A percentile compares a stretch with the other conserved stretches of the same genome.
Evolutionary conservation across 2,888 invertebrate species (phyloP).

Genomic region (Nyleta sp.): DNA sequence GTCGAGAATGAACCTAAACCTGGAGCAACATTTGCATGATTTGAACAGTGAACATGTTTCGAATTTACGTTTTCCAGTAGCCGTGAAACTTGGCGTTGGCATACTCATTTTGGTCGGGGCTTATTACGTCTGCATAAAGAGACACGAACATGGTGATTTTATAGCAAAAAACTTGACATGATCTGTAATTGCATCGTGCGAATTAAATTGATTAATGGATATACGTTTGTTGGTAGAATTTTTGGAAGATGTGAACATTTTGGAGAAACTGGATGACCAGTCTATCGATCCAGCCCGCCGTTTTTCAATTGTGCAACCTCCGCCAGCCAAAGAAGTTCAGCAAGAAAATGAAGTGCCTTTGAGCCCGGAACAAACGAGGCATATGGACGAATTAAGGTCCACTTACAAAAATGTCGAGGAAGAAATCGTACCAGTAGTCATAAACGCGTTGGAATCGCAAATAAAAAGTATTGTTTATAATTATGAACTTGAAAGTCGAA

Average conservation of each 20-base stretch:
- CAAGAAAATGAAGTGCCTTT: constrained; percentile 28
- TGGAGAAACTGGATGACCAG: constrained; percentile 66
- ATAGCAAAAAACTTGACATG: neutral
- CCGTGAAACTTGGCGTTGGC: constrained; percentile 93
- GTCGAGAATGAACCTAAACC: too few species aligned
- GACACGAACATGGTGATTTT: constrained; percentile 88
- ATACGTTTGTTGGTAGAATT: neutral
- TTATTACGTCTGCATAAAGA: constrained; percentile 92
- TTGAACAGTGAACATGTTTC: too few species aligned
- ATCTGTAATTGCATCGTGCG: neutral
- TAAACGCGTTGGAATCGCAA: constrained; percentile 54
- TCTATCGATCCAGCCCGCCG: constrained; percentile 81
- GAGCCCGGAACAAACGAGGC: constrained; percentile 62
- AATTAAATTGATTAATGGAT: too few species aligned
- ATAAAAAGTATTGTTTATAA: constrained; percentile 32
- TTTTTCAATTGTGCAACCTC: constrained; percentile 83
- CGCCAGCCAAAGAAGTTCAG: constrained; percentile 68
- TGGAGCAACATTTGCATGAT: too few species aligned
- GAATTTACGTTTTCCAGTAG: constrained; percentile 87
- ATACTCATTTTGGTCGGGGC: constrained; percentile 93
- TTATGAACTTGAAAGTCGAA: too few species aligned
- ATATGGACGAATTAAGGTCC: constrained; percentile 71
- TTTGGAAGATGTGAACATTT: constrained; percentile 70
- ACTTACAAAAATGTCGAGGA: constrained; percentile 69
- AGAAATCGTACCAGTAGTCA: constrained; percentile 47